These are phyloP conservation scores for Drosophila parvula DNA, from an alignment of 1,140 invertebrate species.

Conservation along the genomic window DNA sequence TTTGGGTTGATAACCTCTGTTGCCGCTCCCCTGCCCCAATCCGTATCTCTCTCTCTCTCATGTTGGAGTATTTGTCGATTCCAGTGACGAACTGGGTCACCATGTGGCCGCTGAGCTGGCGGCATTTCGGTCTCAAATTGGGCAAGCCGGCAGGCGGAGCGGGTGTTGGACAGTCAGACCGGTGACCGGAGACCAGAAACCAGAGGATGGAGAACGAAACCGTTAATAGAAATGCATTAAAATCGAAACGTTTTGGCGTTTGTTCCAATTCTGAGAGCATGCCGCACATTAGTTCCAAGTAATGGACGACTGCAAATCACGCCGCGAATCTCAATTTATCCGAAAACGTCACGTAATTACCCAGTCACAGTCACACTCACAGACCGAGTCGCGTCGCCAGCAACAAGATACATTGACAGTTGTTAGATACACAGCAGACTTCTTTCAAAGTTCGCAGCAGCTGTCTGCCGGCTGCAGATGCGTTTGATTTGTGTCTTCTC, in stretches of 20 bases:
- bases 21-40: background rate
- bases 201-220: slow-evolving; percentile 34
- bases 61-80: slow-evolving; percentile 67
- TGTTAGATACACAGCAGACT: slow-evolving; percentile 42
- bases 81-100: slow-evolving; percentile 77
- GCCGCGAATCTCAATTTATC: slow-evolving; percentile 77
- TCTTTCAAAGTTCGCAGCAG: slow-evolving; percentile 73
- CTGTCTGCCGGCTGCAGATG: slow-evolving; percentile 68
- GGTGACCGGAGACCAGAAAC: background rate
- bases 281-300: slow-evolving; percentile 75
- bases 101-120: slow-evolving; percentile 49
- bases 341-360: slow-evolving; percentile 83
- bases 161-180: slow-evolving; percentile 13
- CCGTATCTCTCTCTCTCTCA: slow-evolving; percentile 15
- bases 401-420: slow-evolving; percentile 14
- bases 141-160: slow-evolving; percentile 9
- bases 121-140: slow-evolving; percentile 38
- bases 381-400: slow-evolving; percentile 4
- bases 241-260: slow-evolving; percentile 65
- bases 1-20: slow-evolving; percentile 72
- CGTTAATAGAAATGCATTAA: slow-evolving; percentile 81
- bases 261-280: slow-evolving; percentile 80
- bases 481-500: slow-evolving; percentile 72
- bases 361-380: slow-evolving; percentile 28
- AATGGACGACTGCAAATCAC: slow-evolving; percentile 74